These are phyloP conservation scores for Rallus crepitans DNA, from an alignment of 2,797 vertebrate genomes.

Conservation along the genomic window DNA sequence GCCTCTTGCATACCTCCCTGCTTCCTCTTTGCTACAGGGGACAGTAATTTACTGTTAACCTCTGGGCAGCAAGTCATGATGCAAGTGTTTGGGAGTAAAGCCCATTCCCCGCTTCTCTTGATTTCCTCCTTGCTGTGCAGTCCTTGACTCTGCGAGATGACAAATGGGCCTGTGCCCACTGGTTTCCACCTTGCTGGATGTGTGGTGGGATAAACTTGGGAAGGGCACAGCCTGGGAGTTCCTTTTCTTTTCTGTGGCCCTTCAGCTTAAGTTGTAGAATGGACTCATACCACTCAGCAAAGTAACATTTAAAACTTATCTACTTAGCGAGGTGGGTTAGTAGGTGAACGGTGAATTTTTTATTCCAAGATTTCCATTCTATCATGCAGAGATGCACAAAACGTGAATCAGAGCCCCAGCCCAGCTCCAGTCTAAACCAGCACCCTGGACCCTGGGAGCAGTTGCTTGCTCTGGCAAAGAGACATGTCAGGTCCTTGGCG, in stretches of 20 bases:
- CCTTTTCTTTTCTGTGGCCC: not conserved
- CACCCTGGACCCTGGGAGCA: accelerated
- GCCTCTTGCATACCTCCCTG: not conserved
- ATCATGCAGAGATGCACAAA: accelerated
- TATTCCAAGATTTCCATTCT: not conserved
- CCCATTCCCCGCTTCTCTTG: not conserved
- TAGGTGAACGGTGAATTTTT: not conserved
- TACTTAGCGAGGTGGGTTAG: not conserved
- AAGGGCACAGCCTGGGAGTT: not conserved
- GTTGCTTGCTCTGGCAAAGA: not conserved
- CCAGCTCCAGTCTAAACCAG: not conserved
- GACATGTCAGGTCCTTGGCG: not conserved
- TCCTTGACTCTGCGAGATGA: not conserved
- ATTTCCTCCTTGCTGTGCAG: not conserved
- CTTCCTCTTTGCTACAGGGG: conserved; percentile 8
- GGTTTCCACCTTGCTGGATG: accelerated
- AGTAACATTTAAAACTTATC: not conserved
- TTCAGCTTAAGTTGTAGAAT: not conserved
- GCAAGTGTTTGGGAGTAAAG: conserved; percentile 24
- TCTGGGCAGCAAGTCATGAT: not conserved
- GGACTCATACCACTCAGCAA: accelerated
- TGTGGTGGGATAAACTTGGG: not conserved
- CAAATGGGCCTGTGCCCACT: not conserved
- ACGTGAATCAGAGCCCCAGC: not conserved
- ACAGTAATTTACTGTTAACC: conserved; percentile 15